Conservation (phyloP, 2,888 invertebrate genomes). For the Eledona agricola region DNA sequence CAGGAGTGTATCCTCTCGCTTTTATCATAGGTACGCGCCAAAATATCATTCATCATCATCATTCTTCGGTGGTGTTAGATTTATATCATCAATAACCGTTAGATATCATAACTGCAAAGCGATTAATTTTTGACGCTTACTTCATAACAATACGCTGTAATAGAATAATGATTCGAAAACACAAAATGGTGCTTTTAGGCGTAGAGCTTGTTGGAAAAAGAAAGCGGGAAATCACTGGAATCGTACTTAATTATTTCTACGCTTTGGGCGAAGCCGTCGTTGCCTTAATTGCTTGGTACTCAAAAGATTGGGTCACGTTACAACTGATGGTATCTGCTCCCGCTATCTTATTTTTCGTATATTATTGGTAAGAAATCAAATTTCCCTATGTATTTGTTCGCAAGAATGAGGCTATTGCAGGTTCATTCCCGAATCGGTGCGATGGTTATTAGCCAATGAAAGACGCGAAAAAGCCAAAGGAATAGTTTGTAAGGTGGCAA, state of each 20-base stretch:
- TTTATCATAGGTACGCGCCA: slow-evolving; percentile 65
- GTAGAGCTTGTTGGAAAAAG: slow-evolving; percentile 73
- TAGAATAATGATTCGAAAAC: too few species aligned
- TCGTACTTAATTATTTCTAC: slow-evolving; percentile 71
- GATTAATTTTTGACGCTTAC: too few species aligned
- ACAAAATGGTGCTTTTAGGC: too few species aligned
- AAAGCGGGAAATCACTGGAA: slow-evolving; percentile 70
- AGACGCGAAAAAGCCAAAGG: slow-evolving; percentile 65
- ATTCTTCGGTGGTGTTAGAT: neutral
- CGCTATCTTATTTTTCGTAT: slow-evolving; percentile 67
- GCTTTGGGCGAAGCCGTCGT: slow-evolving; percentile 71
- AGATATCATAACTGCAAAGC: too few species aligned
- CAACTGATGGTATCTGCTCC: slow-evolving; percentile 70
- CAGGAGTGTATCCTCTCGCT: slow-evolving; percentile 69
- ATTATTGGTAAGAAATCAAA: slow-evolving; percentile 68
- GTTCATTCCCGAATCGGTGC: slow-evolving; percentile 71
- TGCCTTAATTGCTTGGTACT: slow-evolving; percentile 68
- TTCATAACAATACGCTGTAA: too few species aligned
- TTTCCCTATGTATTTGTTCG: neutral
- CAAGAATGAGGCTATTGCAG: slow-evolving; percentile 55
- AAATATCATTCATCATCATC: slow-evolving; percentile 11
- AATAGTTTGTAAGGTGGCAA: slow-evolving; percentile 68
- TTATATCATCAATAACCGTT: slow-evolving; percentile 16
- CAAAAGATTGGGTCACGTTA: slow-evolving; percentile 68
- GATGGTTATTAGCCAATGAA: slow-evolving; percentile 71